Evolutionary conservation across 2,888 invertebrate species (phyloP).

Genomic region (Tiphia femorata): DNA sequence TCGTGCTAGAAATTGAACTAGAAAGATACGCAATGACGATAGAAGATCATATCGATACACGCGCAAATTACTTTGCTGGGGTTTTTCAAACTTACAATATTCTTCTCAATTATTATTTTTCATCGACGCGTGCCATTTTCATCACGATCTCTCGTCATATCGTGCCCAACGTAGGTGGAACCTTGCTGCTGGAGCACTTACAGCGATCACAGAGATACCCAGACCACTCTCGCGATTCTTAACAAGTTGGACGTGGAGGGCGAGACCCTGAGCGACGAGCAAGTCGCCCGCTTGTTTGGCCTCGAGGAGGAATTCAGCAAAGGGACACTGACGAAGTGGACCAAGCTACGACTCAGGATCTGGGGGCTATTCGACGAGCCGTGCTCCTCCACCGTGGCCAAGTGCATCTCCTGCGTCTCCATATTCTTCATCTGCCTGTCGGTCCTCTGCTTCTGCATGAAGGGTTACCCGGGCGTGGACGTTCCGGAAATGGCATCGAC

Average conservation of each 20-base stretch:
- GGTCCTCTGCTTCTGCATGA: slow-evolving; percentile 95
- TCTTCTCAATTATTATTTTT: too few species aligned
- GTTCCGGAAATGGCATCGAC: neutral
- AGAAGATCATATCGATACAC: too few species aligned
- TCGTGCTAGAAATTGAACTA: too few species aligned
- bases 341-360: slow-evolving; percentile 89
- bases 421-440: slow-evolving; percentile 98
- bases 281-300: slow-evolving; percentile 92
- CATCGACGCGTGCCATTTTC: too few species aligned
- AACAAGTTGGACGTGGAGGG: slow-evolving; percentile 96
- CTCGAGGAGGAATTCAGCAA: slow-evolving; percentile 87
- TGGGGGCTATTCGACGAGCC: slow-evolving; percentile 98
- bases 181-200: slow-evolving; percentile 99
- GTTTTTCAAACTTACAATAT: too few species aligned
- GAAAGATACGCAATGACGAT: too few species aligned
- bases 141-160: too few species aligned
- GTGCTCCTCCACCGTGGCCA: slow-evolving; percentile 91
- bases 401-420: slow-evolving; percentile 91
- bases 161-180: too few species aligned
- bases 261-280: slow-evolving; percentile 92
- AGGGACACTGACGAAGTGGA: slow-evolving; percentile 88
- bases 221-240: slow-evolving; percentile 95
- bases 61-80: too few species aligned
- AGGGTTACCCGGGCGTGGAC: slow-evolving; percentile 77
- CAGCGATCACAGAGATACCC: slow-evolving; percentile 86